These are phyloP conservation scores for Rhodeus uyekii DNA, from an alignment of 2,797 vertebrate species.

Conservation along the genomic window DNA sequence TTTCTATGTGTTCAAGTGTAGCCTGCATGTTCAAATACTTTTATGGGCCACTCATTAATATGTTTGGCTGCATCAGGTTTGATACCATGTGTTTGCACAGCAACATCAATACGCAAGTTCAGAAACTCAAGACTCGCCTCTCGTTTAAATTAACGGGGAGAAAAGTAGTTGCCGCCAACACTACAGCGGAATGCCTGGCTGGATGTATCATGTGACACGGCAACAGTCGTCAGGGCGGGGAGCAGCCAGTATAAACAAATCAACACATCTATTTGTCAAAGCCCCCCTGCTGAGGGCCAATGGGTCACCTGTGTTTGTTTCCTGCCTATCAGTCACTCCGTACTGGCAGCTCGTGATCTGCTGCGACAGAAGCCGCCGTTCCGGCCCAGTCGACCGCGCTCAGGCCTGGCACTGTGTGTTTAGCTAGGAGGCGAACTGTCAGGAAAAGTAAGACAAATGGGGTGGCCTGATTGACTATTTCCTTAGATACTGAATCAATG, in stretches of 20 bases:
- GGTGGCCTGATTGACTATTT: slow-evolving; percentile 88
- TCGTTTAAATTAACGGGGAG: slow-evolving; percentile 39
- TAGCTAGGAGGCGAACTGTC: slow-evolving; percentile 83
- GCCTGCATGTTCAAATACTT: background rate
- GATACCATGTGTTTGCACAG: background rate
- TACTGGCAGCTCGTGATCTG: slow-evolving; percentile 73
- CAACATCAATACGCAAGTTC: background rate
- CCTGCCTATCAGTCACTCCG: slow-evolving; percentile 78
- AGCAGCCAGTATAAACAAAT: slow-evolving; percentile 75
- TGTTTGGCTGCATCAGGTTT: background rate
- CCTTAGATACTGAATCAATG: slow-evolving; percentile 92
- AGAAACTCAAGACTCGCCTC: background rate
- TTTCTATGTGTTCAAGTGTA: background rate
- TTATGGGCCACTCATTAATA: background rate
- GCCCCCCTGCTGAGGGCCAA: slow-evolving; percentile 70
- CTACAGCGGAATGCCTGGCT: slow-evolving; percentile 4
- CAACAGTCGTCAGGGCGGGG: slow-evolving; percentile 35
- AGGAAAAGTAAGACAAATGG: slow-evolving; percentile 93
- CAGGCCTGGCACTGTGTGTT: slow-evolving; percentile 79
- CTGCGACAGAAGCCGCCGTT: slow-evolving; percentile 71
- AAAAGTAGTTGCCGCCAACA: slow-evolving; percentile 40
- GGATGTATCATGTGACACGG: slow-evolving; percentile 47
- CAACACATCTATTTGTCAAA: slow-evolving; percentile 79
- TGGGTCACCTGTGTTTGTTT: slow-evolving; percentile 79
- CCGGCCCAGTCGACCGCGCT: slow-evolving; percentile 81